phyloP scores from a whole-genome alignment of 2,113 vertebrate species.

The Tamias sibiricus region DNA sequence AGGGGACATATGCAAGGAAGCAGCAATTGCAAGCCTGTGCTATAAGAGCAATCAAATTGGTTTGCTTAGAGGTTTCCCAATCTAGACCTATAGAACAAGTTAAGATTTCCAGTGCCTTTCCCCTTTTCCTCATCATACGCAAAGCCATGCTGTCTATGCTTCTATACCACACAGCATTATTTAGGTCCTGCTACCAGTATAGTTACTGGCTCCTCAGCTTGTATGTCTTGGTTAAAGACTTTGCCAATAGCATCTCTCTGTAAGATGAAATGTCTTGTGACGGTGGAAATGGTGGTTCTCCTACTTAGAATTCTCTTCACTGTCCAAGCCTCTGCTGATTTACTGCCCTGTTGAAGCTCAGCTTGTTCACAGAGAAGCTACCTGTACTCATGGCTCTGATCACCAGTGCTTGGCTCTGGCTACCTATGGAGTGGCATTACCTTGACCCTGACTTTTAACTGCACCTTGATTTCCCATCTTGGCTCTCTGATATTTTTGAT shows the following conservation, averaged over 20 bases:
- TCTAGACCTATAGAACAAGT: background rate
- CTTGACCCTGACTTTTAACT: background rate
- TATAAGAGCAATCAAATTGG: background rate
- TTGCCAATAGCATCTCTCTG: background rate
- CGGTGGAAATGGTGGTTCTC: background rate
- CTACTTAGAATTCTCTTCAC: background rate
- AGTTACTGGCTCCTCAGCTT: background rate
- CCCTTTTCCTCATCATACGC: background rate
- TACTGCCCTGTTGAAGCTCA: background rate
- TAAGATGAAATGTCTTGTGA: background rate
- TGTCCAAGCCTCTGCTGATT: rapidly evolving
- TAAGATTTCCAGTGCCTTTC: background rate
- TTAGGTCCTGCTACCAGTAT: background rate
- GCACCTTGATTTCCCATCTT: background rate
- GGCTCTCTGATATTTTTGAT: background rate
- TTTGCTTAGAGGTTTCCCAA: background rate
- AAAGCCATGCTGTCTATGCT: background rate
- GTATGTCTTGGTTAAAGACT: background rate
- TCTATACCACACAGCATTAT: rapidly evolving
- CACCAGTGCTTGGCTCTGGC: background rate
- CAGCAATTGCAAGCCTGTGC: background rate
- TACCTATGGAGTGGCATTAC: background rate
- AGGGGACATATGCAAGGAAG: background rate
- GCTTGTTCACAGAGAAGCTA: background rate
- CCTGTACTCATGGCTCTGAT: background rate